Conservation (phyloP, 2,888 invertebrate species). For the Eristalis intricaria region DNA sequence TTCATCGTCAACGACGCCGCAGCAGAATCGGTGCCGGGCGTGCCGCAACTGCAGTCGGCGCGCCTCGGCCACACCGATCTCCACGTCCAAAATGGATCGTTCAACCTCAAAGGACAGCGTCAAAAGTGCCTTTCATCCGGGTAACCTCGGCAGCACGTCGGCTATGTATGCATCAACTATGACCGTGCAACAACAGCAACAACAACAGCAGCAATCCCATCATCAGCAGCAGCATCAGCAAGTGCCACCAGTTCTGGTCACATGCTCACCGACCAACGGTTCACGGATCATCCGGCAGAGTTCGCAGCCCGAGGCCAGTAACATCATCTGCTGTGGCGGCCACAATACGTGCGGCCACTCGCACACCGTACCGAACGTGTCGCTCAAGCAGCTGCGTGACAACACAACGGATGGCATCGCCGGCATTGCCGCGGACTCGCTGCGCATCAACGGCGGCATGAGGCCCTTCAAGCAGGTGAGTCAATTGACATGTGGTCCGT, state of each 20-base stretch:
- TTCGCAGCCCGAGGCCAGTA: slow-evolving; percentile 81
- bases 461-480: slow-evolving; percentile 97
- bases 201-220: slow-evolving; percentile 72
- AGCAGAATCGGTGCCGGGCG: slow-evolving; percentile 84
- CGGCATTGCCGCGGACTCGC: slow-evolving; percentile 96
- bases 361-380: slow-evolving; percentile 89
- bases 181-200: slow-evolving; percentile 74
- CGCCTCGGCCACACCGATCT: slow-evolving; percentile 90
- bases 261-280: slow-evolving; percentile 85
- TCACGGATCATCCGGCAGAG: slow-evolving; percentile 90
- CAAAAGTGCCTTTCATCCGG: slow-evolving; percentile 86
- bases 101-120: slow-evolving; percentile 93
- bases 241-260: slow-evolving; percentile 88
- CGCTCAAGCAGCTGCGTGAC: slow-evolving; percentile 90
- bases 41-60: slow-evolving; percentile 88
- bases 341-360: slow-evolving; percentile 85
- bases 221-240: slow-evolving; percentile 81
- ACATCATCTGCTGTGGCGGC: slow-evolving; percentile 83
- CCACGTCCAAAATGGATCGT: slow-evolving; percentile 89
- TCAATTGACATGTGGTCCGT: slow-evolving; percentile 66
- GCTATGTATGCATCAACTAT: slow-evolving; percentile 76
- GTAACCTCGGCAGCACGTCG: slow-evolving; percentile 77
- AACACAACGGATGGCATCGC: slow-evolving; percentile 94
- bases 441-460: slow-evolving; percentile 98
- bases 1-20: slow-evolving; percentile 82